Conservation (phyloP, 2,797 vertebrate genomes). For the Gymnothorax javanicus region DNA sequence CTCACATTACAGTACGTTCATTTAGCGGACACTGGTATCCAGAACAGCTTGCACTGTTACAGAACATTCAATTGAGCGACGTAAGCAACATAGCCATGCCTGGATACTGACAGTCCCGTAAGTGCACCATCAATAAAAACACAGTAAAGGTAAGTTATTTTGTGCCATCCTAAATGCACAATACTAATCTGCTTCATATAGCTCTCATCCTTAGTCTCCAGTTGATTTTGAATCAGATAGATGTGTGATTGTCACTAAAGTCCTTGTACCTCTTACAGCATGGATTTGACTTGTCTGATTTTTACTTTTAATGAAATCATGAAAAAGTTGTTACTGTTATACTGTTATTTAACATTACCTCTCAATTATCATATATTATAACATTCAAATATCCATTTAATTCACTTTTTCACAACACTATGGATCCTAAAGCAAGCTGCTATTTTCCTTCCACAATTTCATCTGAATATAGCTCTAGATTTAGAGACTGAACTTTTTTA, state of each 20-base stretch:
- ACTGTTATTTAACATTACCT: background rate
- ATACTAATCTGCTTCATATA: background rate
- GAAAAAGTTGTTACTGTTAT: background rate
- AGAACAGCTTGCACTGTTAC: background rate
- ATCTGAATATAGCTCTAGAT: background rate
- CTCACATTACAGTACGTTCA: background rate
- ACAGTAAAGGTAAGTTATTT: background rate
- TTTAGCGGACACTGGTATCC: background rate
- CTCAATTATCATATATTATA: background rate
- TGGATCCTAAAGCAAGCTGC: no score
- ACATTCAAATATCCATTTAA: background rate
- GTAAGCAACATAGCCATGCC: background rate
- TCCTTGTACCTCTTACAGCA: background rate
- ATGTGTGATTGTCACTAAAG: background rate
- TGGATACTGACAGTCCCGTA: background rate
- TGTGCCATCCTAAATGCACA: background rate
- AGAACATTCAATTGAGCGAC: background rate
- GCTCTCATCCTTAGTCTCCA: background rate
- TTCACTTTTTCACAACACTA: no score
- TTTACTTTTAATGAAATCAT: background rate
- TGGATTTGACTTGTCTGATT: background rate
- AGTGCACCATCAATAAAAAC: background rate
- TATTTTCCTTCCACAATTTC: background rate
- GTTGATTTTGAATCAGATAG: background rate
- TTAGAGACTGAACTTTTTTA: no score